phyloP scores from a whole-genome alignment of 1,140 invertebrate species.

The Macrotrachela quadricornifera region DNA sequence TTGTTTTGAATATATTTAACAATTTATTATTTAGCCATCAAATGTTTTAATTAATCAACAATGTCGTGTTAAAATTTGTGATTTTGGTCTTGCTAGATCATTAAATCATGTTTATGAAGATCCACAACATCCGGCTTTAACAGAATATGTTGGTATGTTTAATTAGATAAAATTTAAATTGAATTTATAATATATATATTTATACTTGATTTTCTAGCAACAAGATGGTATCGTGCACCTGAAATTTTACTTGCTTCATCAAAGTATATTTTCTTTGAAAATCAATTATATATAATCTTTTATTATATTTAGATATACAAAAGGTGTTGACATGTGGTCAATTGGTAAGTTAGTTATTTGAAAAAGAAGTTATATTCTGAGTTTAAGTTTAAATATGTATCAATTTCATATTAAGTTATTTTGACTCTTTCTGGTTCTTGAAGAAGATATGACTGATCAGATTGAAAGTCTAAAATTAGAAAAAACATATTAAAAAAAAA shows the following conservation, averaged over 20 bases:
- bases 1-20: background rate
- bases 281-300: constrained; percentile 10
- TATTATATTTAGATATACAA: constrained; percentile 52
- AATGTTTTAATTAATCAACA: constrained; percentile 50
- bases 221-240: constrained; percentile 37
- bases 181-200: no score
- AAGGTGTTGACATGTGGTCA: constrained; percentile 94
- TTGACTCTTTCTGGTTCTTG: no score
- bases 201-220: constrained; percentile 26
- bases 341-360: constrained; percentile 40
- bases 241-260: constrained; percentile 64
- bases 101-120: constrained; percentile 41
- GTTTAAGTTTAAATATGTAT: no score
- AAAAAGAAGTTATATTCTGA: no score
- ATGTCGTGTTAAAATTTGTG: constrained; percentile 58
- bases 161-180: no score
- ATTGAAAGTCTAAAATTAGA: no score
- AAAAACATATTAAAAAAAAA: no score
- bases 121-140: constrained; percentile 39
- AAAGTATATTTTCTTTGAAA: constrained; percentile 30
- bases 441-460: no score
- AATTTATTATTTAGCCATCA: constrained; percentile 38
- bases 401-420: no score
- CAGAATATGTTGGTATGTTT: constrained; percentile 29
- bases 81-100: constrained; percentile 79